These are phyloP conservation scores for Cinara cedri DNA, from an alignment of 2,888 invertebrate genomes.

Conservation along the genomic window DNA sequence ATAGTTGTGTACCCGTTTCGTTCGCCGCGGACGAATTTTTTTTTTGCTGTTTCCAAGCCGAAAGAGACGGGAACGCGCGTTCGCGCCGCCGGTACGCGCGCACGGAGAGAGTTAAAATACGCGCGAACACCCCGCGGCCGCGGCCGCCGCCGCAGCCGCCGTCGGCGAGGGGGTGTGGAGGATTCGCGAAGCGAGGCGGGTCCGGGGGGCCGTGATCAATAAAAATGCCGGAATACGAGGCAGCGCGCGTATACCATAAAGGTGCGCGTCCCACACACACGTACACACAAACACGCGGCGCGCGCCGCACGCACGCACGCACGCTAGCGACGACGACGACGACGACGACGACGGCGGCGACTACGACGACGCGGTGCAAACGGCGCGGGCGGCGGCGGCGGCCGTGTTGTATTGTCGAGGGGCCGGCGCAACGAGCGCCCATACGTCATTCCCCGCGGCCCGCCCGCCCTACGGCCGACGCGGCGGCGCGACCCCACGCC, in stretches of 20 bases:
- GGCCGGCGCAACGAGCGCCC: conserved; percentile 46
- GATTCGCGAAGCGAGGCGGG: conserved; percentile 32
- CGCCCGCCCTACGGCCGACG: neutral
- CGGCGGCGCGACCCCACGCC: neutral
- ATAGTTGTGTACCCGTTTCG: too few relatives aligned
- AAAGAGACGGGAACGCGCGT: too few relatives aligned
- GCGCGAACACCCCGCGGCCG: neutral
- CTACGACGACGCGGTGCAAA: too few relatives aligned
- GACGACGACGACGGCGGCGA: neutral
- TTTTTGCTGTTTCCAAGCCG: too few relatives aligned
- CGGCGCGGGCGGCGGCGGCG: conserved; percentile 26
- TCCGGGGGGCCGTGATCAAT: conserved; percentile 54
- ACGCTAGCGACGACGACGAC: neutral
- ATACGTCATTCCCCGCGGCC: conserved; percentile 48
- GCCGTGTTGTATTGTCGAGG: conserved; percentile 32
- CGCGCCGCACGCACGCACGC: too few relatives aligned
- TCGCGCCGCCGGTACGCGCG: too few relatives aligned
- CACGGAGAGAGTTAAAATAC: too few relatives aligned
- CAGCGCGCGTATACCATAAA: conserved; percentile 43
- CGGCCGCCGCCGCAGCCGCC: neutral
- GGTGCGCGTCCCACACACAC: conserved; percentile 43
- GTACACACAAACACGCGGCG: too few relatives aligned
- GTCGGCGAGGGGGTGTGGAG: neutral
- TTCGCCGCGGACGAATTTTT: neutral
- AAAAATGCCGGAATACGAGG: conserved; percentile 57